Evolutionary conservation across 2,888 invertebrate species (phyloP), one percentile per base, ranked within the genome.

Genomic region (Oscheius sp.): DNA sequence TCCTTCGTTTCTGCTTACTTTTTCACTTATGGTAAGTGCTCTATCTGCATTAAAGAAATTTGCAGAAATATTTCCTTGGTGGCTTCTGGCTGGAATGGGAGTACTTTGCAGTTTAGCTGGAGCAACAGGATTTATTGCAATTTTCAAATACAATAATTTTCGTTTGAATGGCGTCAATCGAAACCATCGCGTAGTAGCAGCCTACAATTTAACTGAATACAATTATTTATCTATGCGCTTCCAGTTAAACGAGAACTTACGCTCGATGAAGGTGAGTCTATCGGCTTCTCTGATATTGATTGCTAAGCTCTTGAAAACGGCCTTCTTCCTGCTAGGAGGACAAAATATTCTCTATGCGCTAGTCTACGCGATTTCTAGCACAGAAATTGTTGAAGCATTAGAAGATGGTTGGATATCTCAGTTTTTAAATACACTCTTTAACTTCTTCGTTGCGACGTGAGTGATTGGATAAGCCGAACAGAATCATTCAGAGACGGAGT

Each of bases 191-290:
- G 10, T 10, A 12, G n/a, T n/a, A n/a, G n/a, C n/a, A n/a, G n/a
- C n/a, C n/a, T n/a, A n/a, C n/a, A n/a, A n/a, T n/a, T n/a, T n/a
- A n/a, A 25, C 65, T 4, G 34, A 34, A 20, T 45, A 23, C 15
- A 34, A 31, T 15, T 67, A 67, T 27, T 39, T 67, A n/a, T 57
- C 57, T 57, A 12, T 67, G 23, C 42, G 67, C 2, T 67, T 67
- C 17, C 67, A 67, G 45, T 31, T 67, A 10, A 57, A 55, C 17
- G 67, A 67, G 23, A 67, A 67, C 29, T 31, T 67, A 10, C 55
- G 57, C 17, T 42, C 67, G 8, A 67, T 46, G 46, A 55, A 67
- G 45, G 67, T 67, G 20, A 45, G 2, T 17, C 25, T 29, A 23
- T 2, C 33, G 23, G 45, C 15, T 48, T n/a, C 23, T 8, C 27